Percentiles rank a stretch among this genome's conserved stretches.
Conservation (phyloP, 2,113 vertebrate species). For the Larimichthys polyactis region DNA sequence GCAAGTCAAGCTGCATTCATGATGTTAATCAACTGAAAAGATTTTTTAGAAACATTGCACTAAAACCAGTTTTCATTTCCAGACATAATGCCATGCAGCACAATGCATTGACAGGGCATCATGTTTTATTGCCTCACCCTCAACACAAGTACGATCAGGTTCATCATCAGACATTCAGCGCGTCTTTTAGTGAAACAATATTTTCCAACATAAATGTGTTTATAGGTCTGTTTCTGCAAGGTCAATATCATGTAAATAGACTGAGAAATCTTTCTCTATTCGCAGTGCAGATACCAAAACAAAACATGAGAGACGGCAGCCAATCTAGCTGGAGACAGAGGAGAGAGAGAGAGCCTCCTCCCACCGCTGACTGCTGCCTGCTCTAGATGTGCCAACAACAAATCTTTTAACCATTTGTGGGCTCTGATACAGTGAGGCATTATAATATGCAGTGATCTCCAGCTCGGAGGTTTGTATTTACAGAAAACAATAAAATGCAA, state of each 20-base stretch:
- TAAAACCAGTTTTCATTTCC: not conserved
- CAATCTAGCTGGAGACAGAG: constrained; percentile 61
- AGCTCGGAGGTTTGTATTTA: constrained; percentile 44
- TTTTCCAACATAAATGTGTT: constrained; percentile 37
- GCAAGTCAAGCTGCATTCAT: not conserved
- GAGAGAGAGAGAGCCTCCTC: constrained; percentile 55
- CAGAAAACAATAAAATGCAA: constrained; percentile 56
- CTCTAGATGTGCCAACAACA: constrained; percentile 62
- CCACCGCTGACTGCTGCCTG: constrained; percentile 58
- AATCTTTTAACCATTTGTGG: constrained; percentile 68
- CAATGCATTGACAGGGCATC: not conserved
- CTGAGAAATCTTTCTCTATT: constrained; percentile 45
- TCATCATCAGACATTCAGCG: not conserved
- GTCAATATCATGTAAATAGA: constrained; percentile 48
- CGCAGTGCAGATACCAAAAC: constrained; percentile 51
- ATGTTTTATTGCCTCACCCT: not conserved
- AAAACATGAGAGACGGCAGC: constrained; percentile 62
- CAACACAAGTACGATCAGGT: not conserved
- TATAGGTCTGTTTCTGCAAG: constrained; percentile 42
- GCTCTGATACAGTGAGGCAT: constrained; percentile 14
- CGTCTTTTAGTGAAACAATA: constrained; percentile 16
- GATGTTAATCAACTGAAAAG: not conserved
- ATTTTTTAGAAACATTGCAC: not conserved
- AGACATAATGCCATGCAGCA: not conserved
- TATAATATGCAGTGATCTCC: not conserved